Base-by-base conservation (phyloP, 2,888 invertebrate genomes). In the Synanthedon formicaeformis region DNA sequence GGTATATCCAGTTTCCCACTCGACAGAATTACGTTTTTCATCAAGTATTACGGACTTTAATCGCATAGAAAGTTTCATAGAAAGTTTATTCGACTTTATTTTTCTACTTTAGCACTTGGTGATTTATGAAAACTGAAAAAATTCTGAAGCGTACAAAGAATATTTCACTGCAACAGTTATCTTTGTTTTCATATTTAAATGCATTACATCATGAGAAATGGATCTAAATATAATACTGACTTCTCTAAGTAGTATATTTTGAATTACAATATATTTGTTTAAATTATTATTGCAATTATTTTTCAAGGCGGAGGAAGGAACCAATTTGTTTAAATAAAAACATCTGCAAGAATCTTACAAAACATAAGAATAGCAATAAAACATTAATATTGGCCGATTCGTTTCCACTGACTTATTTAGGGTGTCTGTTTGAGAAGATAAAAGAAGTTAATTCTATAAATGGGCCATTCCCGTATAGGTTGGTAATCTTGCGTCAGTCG, bases 361-460 rank as follows among this genome's bases (percentile, higher is more conserved):
- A 51, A 58, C 58, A 61, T 55, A 59, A 57, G 55, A 55, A 52
- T 59, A 55, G 61, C 60, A 65, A 63, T 68, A 59, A 55, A 62
- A 64, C 69, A 71, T 73, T 71, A 68, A 70, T 68, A 72, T 66
- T 62, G 60, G 63, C 63, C 70, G 71, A 75, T 77, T 75, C 71
- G 74, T 75, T 75, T 71, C 65, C 60, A 60, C 62, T 73, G 75
- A 78, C 76, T 79, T 81, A 82, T 81, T 81, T 81, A 79, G 75
- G 68, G 71, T 71, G 69, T 75, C 76, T 78, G 76, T 80, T 78
- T 68, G 71, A 73, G 67, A 73, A 82, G 81, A 83, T 81, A 82
- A 81, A 80, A 82, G 78, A 81, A 82, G 78, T 83, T 82, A 84
- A 84, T 83, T 84, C 78, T 80, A 84, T 85, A 82, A 84, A 85